These are phyloP conservation scores for Halcyon senegalensis DNA, from an alignment of 2,113 vertebrate genomes.

Conservation along the genomic window DNA sequence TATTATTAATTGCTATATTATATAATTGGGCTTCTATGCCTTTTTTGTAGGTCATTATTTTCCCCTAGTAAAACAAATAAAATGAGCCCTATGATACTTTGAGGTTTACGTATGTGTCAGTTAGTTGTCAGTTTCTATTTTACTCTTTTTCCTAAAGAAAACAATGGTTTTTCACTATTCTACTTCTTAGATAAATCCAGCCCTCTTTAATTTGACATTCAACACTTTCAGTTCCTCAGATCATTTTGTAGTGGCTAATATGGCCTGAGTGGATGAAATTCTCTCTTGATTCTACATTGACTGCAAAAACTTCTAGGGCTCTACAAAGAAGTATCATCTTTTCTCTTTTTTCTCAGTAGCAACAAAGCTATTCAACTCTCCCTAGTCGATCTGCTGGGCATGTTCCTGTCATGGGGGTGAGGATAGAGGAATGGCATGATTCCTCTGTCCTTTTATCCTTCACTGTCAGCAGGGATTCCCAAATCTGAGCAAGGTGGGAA, in stretches of 20 bases:
- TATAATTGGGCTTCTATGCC: background rate
- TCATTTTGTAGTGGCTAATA: background rate
- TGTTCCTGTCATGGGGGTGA: background rate
- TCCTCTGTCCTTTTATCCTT: background rate
- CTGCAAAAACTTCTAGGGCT: background rate
- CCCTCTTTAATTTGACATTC: background rate
- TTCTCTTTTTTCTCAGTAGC: background rate
- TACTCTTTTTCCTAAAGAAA: background rate
- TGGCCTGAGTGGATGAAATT: background rate
- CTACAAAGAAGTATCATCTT: background rate
- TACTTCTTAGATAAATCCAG: background rate
- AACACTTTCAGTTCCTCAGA: background rate
- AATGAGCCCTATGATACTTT: background rate
- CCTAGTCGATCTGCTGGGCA: background rate
- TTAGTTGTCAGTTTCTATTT: background rate
- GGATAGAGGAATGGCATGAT: background rate
- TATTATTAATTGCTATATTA: background rate
- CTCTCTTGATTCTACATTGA: background rate
- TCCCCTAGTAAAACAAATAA: constrained; percentile 15
- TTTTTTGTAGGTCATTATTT: constrained; percentile 12
- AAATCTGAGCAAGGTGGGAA: background rate
- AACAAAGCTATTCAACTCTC: background rate
- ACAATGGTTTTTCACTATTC: background rate
- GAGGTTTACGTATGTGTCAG: background rate
- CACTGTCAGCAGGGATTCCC: background rate